phyloP scores from a whole-genome alignment of 2,888 invertebrate species.

The Mythimna pallens region DNA sequence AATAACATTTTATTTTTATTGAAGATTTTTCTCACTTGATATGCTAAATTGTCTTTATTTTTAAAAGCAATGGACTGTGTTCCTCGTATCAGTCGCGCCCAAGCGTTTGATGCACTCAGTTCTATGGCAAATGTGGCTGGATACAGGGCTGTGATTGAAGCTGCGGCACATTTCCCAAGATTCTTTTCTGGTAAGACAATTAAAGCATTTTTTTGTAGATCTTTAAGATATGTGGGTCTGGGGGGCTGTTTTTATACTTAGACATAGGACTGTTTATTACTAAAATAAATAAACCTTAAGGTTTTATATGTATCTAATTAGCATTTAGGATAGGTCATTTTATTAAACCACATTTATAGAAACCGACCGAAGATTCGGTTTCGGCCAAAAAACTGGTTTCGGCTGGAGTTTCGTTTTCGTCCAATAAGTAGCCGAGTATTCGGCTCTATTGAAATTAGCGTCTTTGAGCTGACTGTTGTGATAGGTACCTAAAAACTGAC shows the following conservation, averaged over 20 bases:
- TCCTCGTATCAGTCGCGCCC: constrained; percentile 96
- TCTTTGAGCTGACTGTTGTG: too few relatives aligned
- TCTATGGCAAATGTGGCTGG: constrained; percentile 98
- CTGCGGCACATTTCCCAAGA: constrained; percentile 96
- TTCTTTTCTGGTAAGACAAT: constrained; percentile 94
- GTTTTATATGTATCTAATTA: constrained; percentile 8
- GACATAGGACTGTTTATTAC: too few relatives aligned
- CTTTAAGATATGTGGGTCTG: background rate
- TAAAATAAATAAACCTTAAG: background rate
- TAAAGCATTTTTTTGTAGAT: background rate
- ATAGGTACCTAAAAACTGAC: background rate
- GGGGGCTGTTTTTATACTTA: too few relatives aligned
- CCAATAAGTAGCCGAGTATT: too few relatives aligned
- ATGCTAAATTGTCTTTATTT: constrained; percentile 24
- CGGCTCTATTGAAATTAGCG: too few relatives aligned
- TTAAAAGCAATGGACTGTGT: constrained; percentile 96
- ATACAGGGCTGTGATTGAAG: constrained; percentile 97
- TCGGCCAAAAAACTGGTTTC: too few relatives aligned
- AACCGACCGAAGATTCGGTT: too few relatives aligned
- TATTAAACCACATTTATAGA: background rate
- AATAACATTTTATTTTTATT: background rate
- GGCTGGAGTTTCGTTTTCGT: too few relatives aligned
- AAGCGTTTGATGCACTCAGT: constrained; percentile 97
- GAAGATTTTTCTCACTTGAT: too few relatives aligned
- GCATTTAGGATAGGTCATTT: background rate